Conservation (phyloP, 2,888 invertebrate genomes). For the Spilosoma lubricipeda region DNA sequence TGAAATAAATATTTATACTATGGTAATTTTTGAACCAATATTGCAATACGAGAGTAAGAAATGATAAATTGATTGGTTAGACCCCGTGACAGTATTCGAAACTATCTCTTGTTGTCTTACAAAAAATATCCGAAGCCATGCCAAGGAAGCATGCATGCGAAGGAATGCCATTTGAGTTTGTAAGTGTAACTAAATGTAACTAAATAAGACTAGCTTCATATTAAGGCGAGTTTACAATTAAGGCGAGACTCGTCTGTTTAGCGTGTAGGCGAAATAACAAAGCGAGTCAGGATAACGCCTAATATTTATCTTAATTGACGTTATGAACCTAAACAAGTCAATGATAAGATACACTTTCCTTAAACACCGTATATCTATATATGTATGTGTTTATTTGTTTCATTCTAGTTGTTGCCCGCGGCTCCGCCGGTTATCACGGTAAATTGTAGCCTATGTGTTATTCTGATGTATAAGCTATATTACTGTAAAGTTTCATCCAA, state of each 20-base stretch:
- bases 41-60: slow-evolving; percentile 32
- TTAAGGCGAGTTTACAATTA: slow-evolving; percentile 51
- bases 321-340: slow-evolving; percentile 40
- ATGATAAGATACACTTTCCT: slow-evolving; percentile 43
- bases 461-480: too few species aligned
- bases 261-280: slow-evolving; percentile 68
- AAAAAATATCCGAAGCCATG: too few species aligned
- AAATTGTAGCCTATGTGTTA: too few species aligned
- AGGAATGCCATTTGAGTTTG: background rate
- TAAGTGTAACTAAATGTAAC: too few species aligned
- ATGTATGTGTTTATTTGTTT: slow-evolving; percentile 65
- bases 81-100: background rate
- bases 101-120: too few species aligned
- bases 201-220: too few species aligned
- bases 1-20: slow-evolving; percentile 43
- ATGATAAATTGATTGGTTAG: slow-evolving; percentile 7
- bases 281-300: slow-evolving; percentile 60
- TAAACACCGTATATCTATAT: slow-evolving; percentile 36
- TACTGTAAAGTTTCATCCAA: too few species aligned
- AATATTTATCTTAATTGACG: slow-evolving; percentile 44
- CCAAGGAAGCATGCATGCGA: too few species aligned
- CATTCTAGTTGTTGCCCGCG: too few species aligned
- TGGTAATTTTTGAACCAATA: slow-evolving; percentile 33
- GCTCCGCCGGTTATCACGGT: too few species aligned
- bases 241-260: slow-evolving; percentile 34